Conservation (phyloP, 2,113 vertebrate species). For the Hypocryptadius cinnamomeus region DNA sequence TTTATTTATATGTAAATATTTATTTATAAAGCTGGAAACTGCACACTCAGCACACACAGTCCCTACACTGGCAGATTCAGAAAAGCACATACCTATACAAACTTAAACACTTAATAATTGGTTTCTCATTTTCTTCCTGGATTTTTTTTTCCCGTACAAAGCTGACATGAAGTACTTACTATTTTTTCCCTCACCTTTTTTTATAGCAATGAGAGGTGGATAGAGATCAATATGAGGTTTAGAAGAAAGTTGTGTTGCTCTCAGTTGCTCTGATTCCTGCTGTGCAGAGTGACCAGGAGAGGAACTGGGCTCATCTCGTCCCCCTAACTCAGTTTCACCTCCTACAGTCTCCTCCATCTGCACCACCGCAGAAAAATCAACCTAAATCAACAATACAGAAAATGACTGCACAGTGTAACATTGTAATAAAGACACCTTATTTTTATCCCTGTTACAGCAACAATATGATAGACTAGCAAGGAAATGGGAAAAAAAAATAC, state of each 20-base stretch:
- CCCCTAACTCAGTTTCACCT: not conserved
- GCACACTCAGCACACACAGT: not conserved
- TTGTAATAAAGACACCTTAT: not conserved
- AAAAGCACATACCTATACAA: not conserved
- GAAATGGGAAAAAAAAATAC: not conserved
- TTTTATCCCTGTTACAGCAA: not conserved
- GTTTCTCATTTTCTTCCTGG: not conserved
- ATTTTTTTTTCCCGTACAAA: not conserved
- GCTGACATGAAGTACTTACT: not conserved
- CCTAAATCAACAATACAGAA: not conserved
- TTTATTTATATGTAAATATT: not conserved
- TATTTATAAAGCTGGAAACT: not conserved
- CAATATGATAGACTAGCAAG: not conserved
- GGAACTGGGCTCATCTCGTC: not conserved
- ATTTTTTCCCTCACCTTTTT: slow-evolving; percentile 39
- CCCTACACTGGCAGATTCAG: not conserved
- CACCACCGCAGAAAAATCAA: not conserved
- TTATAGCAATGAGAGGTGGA: slow-evolving; percentile 46
- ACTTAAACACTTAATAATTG: not conserved
- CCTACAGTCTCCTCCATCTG: slow-evolving; percentile 38
- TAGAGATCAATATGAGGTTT: not conserved
- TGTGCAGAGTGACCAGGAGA: not conserved
- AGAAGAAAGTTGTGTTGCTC: not conserved
- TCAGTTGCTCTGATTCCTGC: not conserved
- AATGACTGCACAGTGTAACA: not conserved